phyloP scores from a whole-genome alignment of 2,888 invertebrate genomes.

The Ctenicera cuprea region DNA sequence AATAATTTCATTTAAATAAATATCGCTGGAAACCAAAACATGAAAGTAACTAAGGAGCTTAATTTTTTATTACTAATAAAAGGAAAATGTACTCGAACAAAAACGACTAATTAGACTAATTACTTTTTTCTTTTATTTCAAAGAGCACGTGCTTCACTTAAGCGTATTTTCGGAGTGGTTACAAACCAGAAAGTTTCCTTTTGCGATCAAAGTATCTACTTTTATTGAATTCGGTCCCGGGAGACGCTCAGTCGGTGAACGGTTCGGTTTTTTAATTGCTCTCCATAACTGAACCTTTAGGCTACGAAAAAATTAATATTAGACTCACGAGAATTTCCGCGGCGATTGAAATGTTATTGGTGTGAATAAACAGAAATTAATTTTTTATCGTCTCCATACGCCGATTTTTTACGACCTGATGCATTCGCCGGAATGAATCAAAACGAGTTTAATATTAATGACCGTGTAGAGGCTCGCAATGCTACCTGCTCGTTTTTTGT shows the following conservation, averaged over 20 bases:
- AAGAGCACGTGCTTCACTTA: background rate
- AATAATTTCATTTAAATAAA: constrained; percentile 27
- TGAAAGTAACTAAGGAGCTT: constrained; percentile 12
- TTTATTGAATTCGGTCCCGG: constrained; percentile 32
- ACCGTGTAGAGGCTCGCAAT: constrained; percentile 7
- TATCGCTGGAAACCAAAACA: background rate
- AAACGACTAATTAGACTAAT: constrained; percentile 3
- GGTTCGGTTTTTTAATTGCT: constrained; percentile 37
- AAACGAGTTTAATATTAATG: constrained; percentile 36
- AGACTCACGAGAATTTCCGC: constrained; percentile 20
- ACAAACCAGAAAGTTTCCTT: constrained; percentile 1
- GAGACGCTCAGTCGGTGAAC: constrained; percentile 15
- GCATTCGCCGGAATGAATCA: constrained; percentile 36
- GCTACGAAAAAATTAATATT: constrained; percentile 42
- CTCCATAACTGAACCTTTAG: constrained; percentile 38
- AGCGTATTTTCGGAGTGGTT: constrained; percentile 10
- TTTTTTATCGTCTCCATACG: constrained; percentile 26
- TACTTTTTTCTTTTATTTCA: background rate
- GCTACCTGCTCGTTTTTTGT: constrained; percentile 16
- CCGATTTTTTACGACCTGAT: constrained; percentile 27
- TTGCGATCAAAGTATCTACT: constrained; percentile 30
- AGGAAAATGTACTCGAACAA: background rate
- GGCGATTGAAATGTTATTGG: constrained; percentile 30
- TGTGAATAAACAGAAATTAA: constrained; percentile 34
- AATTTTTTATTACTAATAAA: background rate